These are phyloP conservation scores for Equus quagga DNA, from an alignment of 2,113 vertebrate species.

Conservation along the genomic window DNA sequence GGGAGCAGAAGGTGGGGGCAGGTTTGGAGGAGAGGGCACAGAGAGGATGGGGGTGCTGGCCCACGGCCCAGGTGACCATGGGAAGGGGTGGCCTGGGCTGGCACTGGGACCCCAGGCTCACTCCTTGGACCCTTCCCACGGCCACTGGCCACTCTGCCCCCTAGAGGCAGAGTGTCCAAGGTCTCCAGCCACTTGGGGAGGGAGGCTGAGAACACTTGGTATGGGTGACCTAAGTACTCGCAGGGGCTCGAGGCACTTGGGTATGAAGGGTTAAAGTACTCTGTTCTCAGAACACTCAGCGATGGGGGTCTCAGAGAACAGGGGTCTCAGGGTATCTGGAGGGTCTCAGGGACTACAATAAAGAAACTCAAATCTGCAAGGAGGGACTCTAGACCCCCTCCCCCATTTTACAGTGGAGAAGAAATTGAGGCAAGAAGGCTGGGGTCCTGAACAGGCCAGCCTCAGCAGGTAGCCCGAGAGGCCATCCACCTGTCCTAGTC, in stretches of 20 bases:
- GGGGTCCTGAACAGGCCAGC: neutral
- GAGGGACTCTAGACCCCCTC: neutral
- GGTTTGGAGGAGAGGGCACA: neutral
- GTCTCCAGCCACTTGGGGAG: neutral
- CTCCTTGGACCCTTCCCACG: neutral
- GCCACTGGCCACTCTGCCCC: neutral
- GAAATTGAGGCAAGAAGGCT: neutral
- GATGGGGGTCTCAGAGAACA: neutral
- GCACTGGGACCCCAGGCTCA: neutral
- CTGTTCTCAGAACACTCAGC: neutral
- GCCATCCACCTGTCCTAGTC: neutral
- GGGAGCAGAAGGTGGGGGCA: slow-evolving; percentile 86
- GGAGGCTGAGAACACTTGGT: neutral
- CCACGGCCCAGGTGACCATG: neutral
- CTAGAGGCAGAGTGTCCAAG: neutral
- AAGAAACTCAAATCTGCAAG: neutral
- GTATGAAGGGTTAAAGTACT: neutral
- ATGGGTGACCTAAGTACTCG: no score
- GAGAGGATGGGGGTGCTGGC: neutral
- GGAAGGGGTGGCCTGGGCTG: neutral
- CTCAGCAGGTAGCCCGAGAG: neutral
- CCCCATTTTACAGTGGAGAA: neutral
- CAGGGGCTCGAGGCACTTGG: neutral
- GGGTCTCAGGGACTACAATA: neutral
- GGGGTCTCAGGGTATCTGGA: neutral